These are phyloP conservation scores for Poliocrania exsul DNA, from an alignment of 2,797 vertebrate genomes.

Conservation along the genomic window DNA sequence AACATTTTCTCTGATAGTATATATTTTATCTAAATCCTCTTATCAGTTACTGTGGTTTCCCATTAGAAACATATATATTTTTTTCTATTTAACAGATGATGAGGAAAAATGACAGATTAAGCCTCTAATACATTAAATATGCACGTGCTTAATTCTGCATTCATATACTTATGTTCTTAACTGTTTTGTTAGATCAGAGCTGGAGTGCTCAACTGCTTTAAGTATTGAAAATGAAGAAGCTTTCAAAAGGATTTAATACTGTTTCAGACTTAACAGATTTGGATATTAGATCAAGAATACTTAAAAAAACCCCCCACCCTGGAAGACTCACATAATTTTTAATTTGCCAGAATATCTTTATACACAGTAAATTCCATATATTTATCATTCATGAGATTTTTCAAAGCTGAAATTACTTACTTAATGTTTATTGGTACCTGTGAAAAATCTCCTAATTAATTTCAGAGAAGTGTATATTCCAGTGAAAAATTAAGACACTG, in stretches of 20 bases:
- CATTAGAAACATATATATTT: not conserved
- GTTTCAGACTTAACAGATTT: slow-evolving; percentile 29
- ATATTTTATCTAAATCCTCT: not conserved
- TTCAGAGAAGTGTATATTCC: not conserved
- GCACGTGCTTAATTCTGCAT: slow-evolving; percentile 16
- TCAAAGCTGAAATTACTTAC: not conserved
- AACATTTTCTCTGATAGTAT: not conserved
- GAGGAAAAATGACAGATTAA: slow-evolving; percentile 41
- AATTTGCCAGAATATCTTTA: not conserved
- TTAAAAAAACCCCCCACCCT: not conserved
- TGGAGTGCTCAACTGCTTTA: slow-evolving; percentile 19
- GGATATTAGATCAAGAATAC: slow-evolving; percentile 12
- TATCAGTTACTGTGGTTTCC: not conserved
- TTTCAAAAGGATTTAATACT: slow-evolving; percentile 29
- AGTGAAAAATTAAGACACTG: not conserved
- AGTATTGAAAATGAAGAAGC: slow-evolving; percentile 28
- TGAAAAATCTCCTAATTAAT: slow-evolving; percentile 16
- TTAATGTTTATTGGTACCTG: not conserved
- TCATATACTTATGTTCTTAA: slow-evolving; percentile 53
- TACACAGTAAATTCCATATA: not conserved
- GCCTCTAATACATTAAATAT: slow-evolving; percentile 35
- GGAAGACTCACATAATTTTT: not conserved
- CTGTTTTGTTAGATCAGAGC: slow-evolving; percentile 35
- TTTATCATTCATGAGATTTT: slow-evolving; percentile 8
- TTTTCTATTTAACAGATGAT: not conserved